phyloP scores from a whole-genome alignment of 2,113 vertebrate genomes.

The Pedetes capensis region DNA sequence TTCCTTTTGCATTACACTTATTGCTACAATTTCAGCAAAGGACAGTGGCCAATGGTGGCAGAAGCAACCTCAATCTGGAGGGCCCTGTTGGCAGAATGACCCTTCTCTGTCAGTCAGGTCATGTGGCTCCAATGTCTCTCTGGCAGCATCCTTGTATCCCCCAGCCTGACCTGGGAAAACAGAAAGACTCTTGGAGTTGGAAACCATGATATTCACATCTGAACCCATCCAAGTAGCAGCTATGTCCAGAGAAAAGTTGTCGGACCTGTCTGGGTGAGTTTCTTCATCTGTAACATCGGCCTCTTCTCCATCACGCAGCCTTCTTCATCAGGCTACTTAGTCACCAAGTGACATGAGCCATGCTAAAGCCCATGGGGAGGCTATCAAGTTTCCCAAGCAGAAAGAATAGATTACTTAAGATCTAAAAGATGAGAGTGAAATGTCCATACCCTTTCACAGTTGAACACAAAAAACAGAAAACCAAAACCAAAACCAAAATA shows the following conservation, averaged over 20 bases:
- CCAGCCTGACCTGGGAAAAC: neutral
- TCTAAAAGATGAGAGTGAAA: neutral
- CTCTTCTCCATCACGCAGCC: neutral
- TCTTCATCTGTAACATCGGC: neutral
- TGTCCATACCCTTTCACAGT: neutral
- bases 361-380: neutral
- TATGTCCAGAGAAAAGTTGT: neutral
- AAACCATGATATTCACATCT: neutral
- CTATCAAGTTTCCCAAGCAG: neutral
- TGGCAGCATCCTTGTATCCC: neutral
- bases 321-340: neutral
- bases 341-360: neutral
- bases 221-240: neutral
- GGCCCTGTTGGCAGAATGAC: neutral
- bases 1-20: slow-evolving; percentile 18
- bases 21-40: neutral
- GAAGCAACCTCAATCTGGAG: neutral
- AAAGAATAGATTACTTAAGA: neutral
- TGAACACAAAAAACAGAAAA: neutral
- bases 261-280: neutral
- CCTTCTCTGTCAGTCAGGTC: neutral
- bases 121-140: neutral
- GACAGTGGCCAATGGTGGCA: neutral
- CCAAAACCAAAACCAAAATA: no score
- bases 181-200: neutral